phyloP scores from a whole-genome alignment of 2,888 invertebrate species.

The Lasius fuliginosus region DNA sequence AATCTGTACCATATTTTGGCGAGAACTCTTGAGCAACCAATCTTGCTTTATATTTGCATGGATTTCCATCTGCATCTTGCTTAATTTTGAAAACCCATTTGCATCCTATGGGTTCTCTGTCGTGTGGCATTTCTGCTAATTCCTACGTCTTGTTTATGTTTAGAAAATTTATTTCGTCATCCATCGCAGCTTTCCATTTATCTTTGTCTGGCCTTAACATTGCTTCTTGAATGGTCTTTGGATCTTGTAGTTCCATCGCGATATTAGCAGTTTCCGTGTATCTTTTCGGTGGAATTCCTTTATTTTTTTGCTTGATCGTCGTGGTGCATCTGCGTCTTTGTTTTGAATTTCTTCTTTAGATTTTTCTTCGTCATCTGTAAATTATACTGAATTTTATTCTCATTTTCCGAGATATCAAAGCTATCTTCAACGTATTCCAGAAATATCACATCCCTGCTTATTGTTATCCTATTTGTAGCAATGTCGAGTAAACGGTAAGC shows the following conservation, averaged over 20 bases:
- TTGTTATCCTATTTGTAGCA: slow-evolving; percentile 56
- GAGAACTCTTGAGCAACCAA: no score
- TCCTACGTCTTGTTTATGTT: slow-evolving; percentile 17
- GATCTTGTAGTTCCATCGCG: background rate
- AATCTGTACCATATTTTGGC: no score
- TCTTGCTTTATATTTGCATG: no score
- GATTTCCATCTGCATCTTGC: slow-evolving; percentile 27
- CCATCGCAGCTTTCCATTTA: slow-evolving; percentile 24
- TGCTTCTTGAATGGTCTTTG: background rate
- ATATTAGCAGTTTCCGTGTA: background rate
- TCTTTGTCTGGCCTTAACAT: slow-evolving; percentile 5
- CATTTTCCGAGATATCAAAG: background rate
- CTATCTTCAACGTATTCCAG: slow-evolving; percentile 57
- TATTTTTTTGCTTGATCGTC: slow-evolving; percentile 34
- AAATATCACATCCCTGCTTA: slow-evolving; percentile 65
- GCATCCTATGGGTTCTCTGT: background rate
- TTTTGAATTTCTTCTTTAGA: no score
- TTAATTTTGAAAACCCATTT: slow-evolving; percentile 32
- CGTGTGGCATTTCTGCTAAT: background rate
- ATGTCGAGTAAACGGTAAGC: slow-evolving; percentile 63
- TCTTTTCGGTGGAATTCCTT: slow-evolving; percentile 53
- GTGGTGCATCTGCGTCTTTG: no score
- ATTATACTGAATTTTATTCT: background rate
- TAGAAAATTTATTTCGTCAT: slow-evolving; percentile 12
- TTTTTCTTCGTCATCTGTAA: no score